Base-by-base conservation (phyloP, 2,888 invertebrate species). In the Sceliomorpha sp. region DNA sequence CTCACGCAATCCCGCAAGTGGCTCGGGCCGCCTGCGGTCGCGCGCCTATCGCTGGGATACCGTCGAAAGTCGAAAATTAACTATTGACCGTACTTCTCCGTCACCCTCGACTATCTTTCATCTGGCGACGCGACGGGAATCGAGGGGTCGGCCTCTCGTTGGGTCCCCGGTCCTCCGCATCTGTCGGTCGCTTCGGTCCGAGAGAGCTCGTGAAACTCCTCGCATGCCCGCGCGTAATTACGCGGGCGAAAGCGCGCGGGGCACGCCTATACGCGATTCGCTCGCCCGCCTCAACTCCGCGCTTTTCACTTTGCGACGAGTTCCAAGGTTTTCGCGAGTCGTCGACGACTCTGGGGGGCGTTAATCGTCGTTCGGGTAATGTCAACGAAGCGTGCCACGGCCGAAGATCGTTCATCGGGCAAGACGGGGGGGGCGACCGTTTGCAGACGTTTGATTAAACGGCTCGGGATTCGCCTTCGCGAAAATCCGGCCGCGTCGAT, bases 21-120 rank as follows among this genome's bases (percentile, higher is more conserved):
- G 60, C 31, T 29, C 45, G 27, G 31, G 45, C 17, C 27, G 53
- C 8, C 26, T 31, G 51, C 20, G 58, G 37, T 47, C 37, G 47
- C 20, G 40, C 53, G n/a, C 27, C 55, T 45, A 26, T 26, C 20
- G 32, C 29, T 37, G 29, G 53, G 55, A 36, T 45, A 39, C 39
- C 53, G 64, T 70, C 58, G 58, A 64, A 66, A 64, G 69, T 68
- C 64, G 64, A 64, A 63, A 66, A 69, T 69, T 69, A 37, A n/a
- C 50, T 42, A 58, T 50, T 58, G 44, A 44, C 45, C 47, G 14
- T 40, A 53, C 51, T 40, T 44, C 34, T 37, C 53, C 62, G 48
- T 24, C 24, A 24, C 26, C 51, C 32, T 36, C 44, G 24, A 14
- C 27, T 24, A 10, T 1, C 15, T 20, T 27, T 63, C 69, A 72